Conservation (phyloP, 2,888 invertebrate species). For the Bimastos eiseni region DNA sequence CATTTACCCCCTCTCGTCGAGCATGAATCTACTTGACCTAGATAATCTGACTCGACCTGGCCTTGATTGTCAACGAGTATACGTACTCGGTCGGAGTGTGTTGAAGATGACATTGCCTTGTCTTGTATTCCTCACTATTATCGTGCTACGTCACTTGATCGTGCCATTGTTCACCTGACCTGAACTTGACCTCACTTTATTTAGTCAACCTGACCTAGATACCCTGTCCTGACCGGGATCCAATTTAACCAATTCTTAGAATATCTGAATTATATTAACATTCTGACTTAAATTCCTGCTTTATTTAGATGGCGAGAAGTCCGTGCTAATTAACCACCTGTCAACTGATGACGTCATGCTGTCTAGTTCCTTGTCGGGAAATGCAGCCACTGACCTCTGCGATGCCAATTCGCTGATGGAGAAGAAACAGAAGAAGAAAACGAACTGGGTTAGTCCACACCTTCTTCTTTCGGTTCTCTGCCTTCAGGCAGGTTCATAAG, state of each 20-base stretch:
- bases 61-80: no score
- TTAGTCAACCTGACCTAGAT: background rate
- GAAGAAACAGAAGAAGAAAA: slow-evolving; percentile 66
- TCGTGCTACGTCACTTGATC: no score
- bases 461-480: no score
- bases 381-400: background rate
- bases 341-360: background rate
- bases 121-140: no score
- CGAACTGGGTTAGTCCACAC: slow-evolving; percentile 79
- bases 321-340: background rate
- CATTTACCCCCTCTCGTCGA: no score
- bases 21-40: no score
- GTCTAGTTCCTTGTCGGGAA: background rate
- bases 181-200: background rate
- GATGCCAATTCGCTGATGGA: background rate
- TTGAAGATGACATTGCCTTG: no score
- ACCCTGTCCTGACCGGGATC: no score
- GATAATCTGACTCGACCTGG: no score
- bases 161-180: background rate
- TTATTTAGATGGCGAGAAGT: background rate
- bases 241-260: no score
- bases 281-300: background rate
- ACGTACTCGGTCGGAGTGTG: no score
- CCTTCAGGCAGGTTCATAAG: no score
- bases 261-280: background rate